Percentiles rank a stretch among this genome's conserved stretches.
Conservation (phyloP, 1,140 invertebrate genomes). For the Philopotamus ludificatus region DNA sequence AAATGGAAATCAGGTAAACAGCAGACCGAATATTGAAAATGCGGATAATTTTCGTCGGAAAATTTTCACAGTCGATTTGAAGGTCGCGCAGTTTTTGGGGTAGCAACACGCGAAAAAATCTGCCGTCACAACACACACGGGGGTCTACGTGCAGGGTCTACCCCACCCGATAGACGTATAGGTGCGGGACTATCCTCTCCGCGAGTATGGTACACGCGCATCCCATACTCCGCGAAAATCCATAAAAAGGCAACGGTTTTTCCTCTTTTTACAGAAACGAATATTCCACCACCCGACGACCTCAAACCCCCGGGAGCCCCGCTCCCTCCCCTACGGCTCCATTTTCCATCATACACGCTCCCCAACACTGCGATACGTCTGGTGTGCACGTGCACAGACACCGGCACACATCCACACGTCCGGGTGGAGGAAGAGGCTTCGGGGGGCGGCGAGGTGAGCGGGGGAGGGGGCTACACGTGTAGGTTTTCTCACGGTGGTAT, state of each 20-base stretch:
- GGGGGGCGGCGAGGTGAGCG: conserved; percentile 5
- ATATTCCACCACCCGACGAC: conserved; percentile 5
- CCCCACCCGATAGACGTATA: background rate
- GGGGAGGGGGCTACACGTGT: conserved; percentile 2
- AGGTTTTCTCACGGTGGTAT: conserved; percentile 6
- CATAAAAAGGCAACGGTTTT: conserved; percentile 32
- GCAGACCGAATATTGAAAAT: no score
- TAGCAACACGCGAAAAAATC: no score
- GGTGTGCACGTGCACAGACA: background rate
- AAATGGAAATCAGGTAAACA: conserved; percentile 27
- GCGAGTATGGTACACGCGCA: background rate
- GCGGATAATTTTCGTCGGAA: conserved; percentile 1
- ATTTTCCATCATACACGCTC: conserved; percentile 10
- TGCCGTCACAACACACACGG: conserved; percentile 4
- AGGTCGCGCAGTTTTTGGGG: background rate
- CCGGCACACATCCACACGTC: background rate
- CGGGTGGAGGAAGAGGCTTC: background rate
- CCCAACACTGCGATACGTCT: background rate
- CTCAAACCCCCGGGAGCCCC: background rate
- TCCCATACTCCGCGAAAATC: conserved; percentile 21
- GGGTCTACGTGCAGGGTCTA: background rate
- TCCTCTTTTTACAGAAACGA: conserved; percentile 32
- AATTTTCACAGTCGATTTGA: background rate
- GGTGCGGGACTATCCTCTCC: background rate
- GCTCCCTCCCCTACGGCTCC: background rate